Evolutionary conservation across 2,888 invertebrate genomes (phyloP), one percentile per base, ranked within the genome.

Genomic region (Parnassius smintheus): DNA sequence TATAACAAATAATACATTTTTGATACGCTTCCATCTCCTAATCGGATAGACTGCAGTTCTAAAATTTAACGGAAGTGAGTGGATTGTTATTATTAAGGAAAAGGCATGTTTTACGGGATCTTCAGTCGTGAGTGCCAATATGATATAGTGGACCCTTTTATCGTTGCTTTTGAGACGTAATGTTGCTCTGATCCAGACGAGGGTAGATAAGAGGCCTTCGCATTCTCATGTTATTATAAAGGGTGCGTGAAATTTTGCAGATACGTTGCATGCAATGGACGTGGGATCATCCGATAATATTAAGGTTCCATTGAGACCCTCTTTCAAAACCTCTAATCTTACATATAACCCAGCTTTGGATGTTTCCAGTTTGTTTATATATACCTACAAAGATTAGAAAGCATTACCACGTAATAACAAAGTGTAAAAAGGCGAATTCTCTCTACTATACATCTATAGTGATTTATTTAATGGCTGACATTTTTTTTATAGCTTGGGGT

Each of bases 241-340:
- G 90, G 89, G 87, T 83, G 88, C 86, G 88, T 88, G 88, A 87
- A 90, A 88, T 86, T 89, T 85, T 80, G 82, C 83, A 88, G 86
- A 87, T 86, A 85, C 75, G 80, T 80, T 73, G 78, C 75, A 75
- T 63, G 78, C 78, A 79, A 78, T 79, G 81, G 83, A 74, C 78
- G 73, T 74, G 73, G 82, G 81, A 82, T 82, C 76, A 82, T 73
- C 77, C 81, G 80, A 83, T 82, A 82, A 85, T 85, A 83, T 77
- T 72, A 68, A 78, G 78, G 70, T 59, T 56, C 59, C 46, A 46
- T 56, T 41, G 59, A 46, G 63, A 51, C 12, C 55, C 51, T 46
- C 50, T 51, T 63, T 56, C 54, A 62, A 44, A 61, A 55, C 18
- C 25, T 49, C n/a, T 50, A 49, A 18, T 42, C 41, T 46, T 53